These are phyloP conservation scores for Brachyopa scutellaris DNA, from an alignment of 2,888 invertebrate genomes.

Conservation along the genomic window DNA sequence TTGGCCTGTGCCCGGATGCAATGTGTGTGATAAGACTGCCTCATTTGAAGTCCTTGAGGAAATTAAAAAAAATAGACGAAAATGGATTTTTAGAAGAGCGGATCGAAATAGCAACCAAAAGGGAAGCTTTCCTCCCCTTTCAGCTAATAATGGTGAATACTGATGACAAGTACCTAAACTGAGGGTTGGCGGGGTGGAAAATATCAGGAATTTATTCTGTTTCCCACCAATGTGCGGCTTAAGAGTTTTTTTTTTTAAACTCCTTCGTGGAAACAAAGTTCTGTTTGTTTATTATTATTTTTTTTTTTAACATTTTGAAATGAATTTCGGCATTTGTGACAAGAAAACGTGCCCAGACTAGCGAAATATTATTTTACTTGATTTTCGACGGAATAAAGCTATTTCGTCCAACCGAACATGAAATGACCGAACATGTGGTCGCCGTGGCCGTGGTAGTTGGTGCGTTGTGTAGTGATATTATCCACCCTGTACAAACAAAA, in stretches of 20 bases:
- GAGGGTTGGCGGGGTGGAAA: no score
- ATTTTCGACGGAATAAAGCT: slow-evolving; percentile 51
- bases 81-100: background rate
- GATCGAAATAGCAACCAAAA: slow-evolving; percentile 18
- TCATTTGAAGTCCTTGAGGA: slow-evolving; percentile 21
- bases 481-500: no score
- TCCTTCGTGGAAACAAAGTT: slow-evolving; percentile 24
- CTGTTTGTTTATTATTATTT: slow-evolving; percentile 9
- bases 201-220: no score
- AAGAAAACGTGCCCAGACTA: slow-evolving; percentile 65
- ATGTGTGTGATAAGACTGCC: slow-evolving; percentile 41
- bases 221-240: no score
- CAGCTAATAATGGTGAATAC: slow-evolving; percentile 51
- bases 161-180: no score
- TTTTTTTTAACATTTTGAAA: slow-evolving; percentile 32
- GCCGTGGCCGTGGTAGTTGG: no score
- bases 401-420: slow-evolving; percentile 47
- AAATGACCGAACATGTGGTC: slow-evolving; percentile 9
- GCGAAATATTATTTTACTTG: slow-evolving; percentile 29
- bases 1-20: slow-evolving; percentile 1
- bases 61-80: slow-evolving; percentile 26
- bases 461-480: no score
- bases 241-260: slow-evolving; percentile 14
- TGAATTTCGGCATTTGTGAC: slow-evolving; percentile 68
- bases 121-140: slow-evolving; percentile 29